Base-by-base conservation (phyloP, 2,888 invertebrate genomes). In the Drosophila multiciliata region DNA sequence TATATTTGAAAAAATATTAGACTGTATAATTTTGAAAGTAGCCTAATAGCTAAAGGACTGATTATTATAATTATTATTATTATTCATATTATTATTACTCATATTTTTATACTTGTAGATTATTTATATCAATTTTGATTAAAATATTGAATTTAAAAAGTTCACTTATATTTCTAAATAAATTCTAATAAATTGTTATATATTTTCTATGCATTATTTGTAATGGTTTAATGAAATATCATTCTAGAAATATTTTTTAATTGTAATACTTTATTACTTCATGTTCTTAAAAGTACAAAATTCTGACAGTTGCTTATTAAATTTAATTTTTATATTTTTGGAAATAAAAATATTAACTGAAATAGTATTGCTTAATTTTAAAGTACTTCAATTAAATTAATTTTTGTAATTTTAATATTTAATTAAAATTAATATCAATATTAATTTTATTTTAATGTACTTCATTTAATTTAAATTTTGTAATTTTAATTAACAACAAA, bases 171-270 rank as follows among this genome's bases (percentile, higher is more conserved):
- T n/a, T n/a, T 40, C 9, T n/a, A 26, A 26, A 26, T 26, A 26
- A 26, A 5, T 5, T 1, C 5, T n/a, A 9, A n/a, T 5, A 5
- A 15, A n/a, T n/a, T 40, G 7, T 5, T n/a, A 2, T 5, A n/a
- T n/a, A n/a, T 42, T 6, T 42, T 2, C 1, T 17, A 11, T n/a
- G 0, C 11, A n/a, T 42, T 42, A 20, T 20, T 12, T 20, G 2
- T 42, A 11, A 11, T 5, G 2, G 4, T 40, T 9, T 1, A 5
- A n/a, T 4, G n/a, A 4, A 4, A n/a, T 4, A 9, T n/a, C 1
- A 5, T 9, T n/a, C 9, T 9, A 5, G n/a, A 40, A n/a, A 4
- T 9, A 1, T 0, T n/a, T n/a, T 5, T n/a, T 0, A 11, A 11
- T n/a, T n/a, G 5, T 0, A 40, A 40, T 40, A 40, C 1, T n/a